Conservation (phyloP, 2,888 invertebrate species). For the Lumbricus terrestris region DNA sequence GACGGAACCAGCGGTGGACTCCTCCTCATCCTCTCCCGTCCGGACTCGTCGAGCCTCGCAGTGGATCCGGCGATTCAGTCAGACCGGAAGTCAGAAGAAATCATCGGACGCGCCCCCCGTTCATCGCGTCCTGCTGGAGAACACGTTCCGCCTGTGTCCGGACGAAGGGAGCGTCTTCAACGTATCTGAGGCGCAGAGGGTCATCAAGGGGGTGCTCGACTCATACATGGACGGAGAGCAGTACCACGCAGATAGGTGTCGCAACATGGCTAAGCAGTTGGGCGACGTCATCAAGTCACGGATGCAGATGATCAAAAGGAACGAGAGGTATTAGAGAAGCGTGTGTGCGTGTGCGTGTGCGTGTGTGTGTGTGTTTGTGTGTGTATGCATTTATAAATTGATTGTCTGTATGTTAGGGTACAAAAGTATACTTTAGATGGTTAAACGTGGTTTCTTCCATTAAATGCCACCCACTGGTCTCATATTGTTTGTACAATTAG, state of each 20-base stretch:
- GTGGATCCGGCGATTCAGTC: not conserved
- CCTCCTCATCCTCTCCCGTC: not conserved
- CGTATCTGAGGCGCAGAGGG: slow-evolving; percentile 40
- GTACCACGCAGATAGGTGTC: slow-evolving; percentile 48
- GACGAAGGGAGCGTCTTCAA: slow-evolving; percentile 28
- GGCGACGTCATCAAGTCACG: slow-evolving; percentile 41
- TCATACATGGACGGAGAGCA: slow-evolving; percentile 49
- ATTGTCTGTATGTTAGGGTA: no score
- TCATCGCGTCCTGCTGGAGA: not conserved
- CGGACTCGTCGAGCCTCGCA: not conserved
- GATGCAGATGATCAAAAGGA: slow-evolving; percentile 26
- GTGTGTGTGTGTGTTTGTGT: no score
- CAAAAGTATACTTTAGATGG: no score
- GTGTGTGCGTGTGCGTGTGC: no score
- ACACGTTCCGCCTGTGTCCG: slow-evolving; percentile 14
- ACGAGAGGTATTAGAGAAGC: no score
- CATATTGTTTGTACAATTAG: no score
- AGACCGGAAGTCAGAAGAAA: not conserved
- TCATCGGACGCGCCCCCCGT: not conserved
- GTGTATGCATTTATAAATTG: no score
- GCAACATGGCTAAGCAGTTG: slow-evolving; percentile 46
- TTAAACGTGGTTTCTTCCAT: no score
- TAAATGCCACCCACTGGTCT: no score
- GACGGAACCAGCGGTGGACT: not conserved
- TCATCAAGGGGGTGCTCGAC: slow-evolving; percentile 45